Evolutionary conservation across 2,888 invertebrate genomes (phyloP), one percentile per base, ranked within the genome.

Genomic region (Amiota communis): DNA sequence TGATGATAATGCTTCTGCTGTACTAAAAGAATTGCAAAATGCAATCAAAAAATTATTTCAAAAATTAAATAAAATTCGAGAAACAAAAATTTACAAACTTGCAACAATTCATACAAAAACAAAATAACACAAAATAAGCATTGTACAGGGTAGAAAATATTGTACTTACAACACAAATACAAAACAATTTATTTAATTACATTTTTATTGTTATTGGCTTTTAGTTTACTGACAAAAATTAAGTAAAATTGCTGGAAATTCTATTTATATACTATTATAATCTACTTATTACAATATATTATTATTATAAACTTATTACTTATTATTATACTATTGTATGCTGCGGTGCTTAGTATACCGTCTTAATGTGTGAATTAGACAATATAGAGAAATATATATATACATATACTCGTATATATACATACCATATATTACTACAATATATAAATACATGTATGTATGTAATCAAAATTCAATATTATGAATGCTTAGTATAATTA

Each of bases 331-430:
- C n/a, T n/a, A 36, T 36, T 36, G 36, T 36, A 36, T 36, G 36
- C 36, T 36, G 6, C 36, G 36, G 36, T 70, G 67, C 72, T 77
- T 78, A 77, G 76, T 48, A 17, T n/a, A 68, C 78, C 75, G 76
- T 79, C 86, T 84, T 87, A 87, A 88, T 88, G 88, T 89, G 89
- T 89, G 89, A 89, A 84, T 87, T 88, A 87, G 89, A 89, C 89
- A 89, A 89, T 89, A 89, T 88, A 87, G 79, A 80, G 75, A 78
- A 73, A 67, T 69, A 75, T 72, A 71, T 74, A 70, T 48, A 72
- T 70, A 63, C 36, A n/a, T n/a, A n/a, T n/a, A n/a, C n/a, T n/a
- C n/a, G n/a, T 70, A 59, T 20, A 56, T 67, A 67, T 63, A 72
- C 48, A 70, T 74, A 68, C 61, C 61, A 67, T 67, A 68, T 68